Evolutionary conservation across 2,113 vertebrate species (phyloP).

Genomic region (Hassar affinis): DNA sequence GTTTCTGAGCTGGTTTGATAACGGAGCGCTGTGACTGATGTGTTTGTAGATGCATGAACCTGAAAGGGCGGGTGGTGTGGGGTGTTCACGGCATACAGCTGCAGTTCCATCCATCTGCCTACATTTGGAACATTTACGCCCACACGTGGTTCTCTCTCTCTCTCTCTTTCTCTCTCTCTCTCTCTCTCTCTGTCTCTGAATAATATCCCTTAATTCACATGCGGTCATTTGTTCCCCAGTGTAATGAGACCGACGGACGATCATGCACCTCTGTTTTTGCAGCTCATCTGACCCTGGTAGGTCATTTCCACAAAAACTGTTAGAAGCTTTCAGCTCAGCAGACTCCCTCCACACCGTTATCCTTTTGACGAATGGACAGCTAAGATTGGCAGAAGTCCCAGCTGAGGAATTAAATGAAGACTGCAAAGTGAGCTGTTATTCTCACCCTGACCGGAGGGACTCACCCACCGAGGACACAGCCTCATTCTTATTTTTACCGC

Average conservation of each 20-base stretch:
- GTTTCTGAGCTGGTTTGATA: conserved; percentile 32
- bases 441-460: conserved; percentile 41
- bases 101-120: conserved; percentile 40
- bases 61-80: conserved; percentile 21
- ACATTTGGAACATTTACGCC: conserved; percentile 28
- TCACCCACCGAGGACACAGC: conserved; percentile 70
- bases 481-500: conserved; percentile 77
- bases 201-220: conserved; percentile 37
- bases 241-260: conserved; percentile 33
- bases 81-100: conserved; percentile 40
- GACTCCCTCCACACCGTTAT: conserved; percentile 24
- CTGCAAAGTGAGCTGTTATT: conserved; percentile 47
- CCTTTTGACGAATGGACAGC: conserved; percentile 31
- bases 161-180: background rate
- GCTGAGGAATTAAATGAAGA: conserved; percentile 46
- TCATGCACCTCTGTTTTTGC: conserved; percentile 3
- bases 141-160: conserved; percentile 13
- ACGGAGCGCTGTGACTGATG: conserved; percentile 4
- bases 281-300: conserved; percentile 22
- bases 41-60: conserved; percentile 31
- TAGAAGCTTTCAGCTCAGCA: conserved; percentile 10
- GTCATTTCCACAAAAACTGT: conserved; percentile 26
- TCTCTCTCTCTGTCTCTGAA: background rate
- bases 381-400: conserved; percentile 48
- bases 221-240: conserved; percentile 26